Evolutionary conservation across 2,797 vertebrate genomes (phyloP).

Genomic region (Brotula barbata): DNA sequence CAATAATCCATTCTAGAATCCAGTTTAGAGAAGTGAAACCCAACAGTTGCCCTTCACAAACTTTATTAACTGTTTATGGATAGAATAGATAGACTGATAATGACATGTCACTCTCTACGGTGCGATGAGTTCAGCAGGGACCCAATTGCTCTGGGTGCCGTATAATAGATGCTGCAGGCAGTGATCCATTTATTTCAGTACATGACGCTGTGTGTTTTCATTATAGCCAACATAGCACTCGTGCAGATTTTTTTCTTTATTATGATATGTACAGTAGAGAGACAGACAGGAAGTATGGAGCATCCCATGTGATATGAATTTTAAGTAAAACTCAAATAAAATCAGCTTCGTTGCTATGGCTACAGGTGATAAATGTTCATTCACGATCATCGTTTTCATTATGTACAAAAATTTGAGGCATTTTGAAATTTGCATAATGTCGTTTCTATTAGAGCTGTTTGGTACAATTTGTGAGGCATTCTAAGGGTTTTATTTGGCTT

Average conservation of each 20-base stretch:
- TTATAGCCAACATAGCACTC: not conserved
- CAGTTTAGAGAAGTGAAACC: not conserved
- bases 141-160: too few species aligned
- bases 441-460: not conserved
- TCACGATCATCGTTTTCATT: constrained; percentile 23
- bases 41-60: too few species aligned
- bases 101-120: too few species aligned
- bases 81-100: not conserved
- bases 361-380: not conserved
- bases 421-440: constrained; percentile 8
- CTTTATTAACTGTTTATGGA: not conserved
- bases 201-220: not conserved
- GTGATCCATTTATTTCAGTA: too few species aligned
- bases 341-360: not conserved
- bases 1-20: too few species aligned
- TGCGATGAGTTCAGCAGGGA: too few species aligned
- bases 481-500: constrained; percentile 4
- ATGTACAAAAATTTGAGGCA: not conserved
- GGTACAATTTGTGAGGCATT: not conserved
- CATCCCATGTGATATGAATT: not conserved
- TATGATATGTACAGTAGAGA: too few species aligned
- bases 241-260: too few species aligned
- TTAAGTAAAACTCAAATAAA: not conserved
- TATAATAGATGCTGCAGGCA: too few species aligned
- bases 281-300: too few species aligned